Evolutionary conservation across 2,113 vertebrate species (phyloP).

Genomic region (Zeus faber): DNA sequence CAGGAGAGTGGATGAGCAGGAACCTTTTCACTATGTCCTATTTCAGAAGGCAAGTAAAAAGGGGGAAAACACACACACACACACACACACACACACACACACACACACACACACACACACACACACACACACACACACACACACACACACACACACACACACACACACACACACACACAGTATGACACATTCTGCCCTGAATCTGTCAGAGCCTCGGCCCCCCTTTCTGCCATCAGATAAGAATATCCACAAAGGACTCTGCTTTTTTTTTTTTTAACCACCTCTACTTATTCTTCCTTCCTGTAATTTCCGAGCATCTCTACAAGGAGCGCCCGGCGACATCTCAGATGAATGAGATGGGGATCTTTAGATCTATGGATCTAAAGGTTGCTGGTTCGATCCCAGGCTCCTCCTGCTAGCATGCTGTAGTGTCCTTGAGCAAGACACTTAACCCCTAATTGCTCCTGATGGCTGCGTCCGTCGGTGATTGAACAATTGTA

Average conservation of each 20-base stretch:
- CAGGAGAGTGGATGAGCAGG: conserved; percentile 32
- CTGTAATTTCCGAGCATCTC: conserved; percentile 28
- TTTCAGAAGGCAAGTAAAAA: conserved; percentile 49
- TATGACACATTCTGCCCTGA: conserved; percentile 47
- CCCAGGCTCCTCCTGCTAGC: too few species aligned
- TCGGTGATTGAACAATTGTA: too few species aligned
- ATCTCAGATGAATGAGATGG: conserved; percentile 31
- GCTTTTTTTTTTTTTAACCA: background rate
- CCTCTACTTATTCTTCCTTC: conserved; percentile 1
- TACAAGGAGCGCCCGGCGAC: conserved; percentile 20
- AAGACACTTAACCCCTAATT: too few species aligned
- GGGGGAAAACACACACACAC: conserved; percentile 12
- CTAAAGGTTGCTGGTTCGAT: too few species aligned
- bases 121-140: conserved; percentile 16
- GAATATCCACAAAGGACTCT: conserved; percentile 48
- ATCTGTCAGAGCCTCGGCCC: conserved; percentile 57
- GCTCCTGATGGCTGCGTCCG: too few species aligned
- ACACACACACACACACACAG: conserved; percentile 19
- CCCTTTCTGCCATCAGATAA: conserved; percentile 40
- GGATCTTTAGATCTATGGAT: too few species aligned
- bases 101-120: conserved; percentile 12
- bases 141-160: conserved; percentile 19
- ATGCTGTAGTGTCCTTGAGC: too few species aligned
- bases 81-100: conserved; percentile 16
- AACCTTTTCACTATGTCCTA: conserved; percentile 47